Evolutionary conservation across 2,113 vertebrate genomes (phyloP).

Genomic region (Dryoscopus gambensis): DNA sequence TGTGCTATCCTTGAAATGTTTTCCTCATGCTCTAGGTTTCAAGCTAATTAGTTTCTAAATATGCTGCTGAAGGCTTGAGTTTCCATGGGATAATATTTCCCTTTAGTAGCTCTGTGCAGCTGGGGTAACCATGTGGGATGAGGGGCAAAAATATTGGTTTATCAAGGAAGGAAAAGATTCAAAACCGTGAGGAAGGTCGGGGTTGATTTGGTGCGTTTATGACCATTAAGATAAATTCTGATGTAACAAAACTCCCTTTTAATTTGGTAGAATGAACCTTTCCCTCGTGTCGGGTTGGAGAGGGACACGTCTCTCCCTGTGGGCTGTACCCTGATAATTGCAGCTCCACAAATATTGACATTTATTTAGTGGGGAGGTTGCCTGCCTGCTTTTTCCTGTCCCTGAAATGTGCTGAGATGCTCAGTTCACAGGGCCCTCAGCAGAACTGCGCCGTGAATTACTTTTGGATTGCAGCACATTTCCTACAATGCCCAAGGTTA

Average conservation of each 20-base stretch:
- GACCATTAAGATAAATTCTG: neutral
- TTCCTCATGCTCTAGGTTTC: constrained; percentile 18
- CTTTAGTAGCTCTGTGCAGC: neutral
- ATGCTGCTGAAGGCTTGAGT: constrained; percentile 6
- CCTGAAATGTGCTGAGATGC: neutral
- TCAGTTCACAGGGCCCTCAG: neutral
- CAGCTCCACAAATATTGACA: neutral
- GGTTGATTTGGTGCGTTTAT: neutral
- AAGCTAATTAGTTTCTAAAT: constrained; percentile 63
- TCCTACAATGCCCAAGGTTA: constrained; percentile 27
- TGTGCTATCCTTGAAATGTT: neutral
- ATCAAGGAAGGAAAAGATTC: neutral
- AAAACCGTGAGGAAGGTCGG: neutral
- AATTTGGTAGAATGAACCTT: neutral
- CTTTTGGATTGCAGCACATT: neutral
- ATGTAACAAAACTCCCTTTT: neutral
- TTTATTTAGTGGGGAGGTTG: neutral
- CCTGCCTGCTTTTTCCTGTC: neutral
- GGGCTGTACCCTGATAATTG: neutral
- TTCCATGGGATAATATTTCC: constrained; percentile 1
- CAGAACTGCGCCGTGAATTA: neutral
- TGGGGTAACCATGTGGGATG: neutral
- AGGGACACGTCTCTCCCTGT: neutral
- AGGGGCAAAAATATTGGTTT: neutral
- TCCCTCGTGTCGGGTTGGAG: neutral